Evolutionary conservation across 1,140 invertebrate species (phyloP).

Genomic region (Triops cancriformis): DNA sequence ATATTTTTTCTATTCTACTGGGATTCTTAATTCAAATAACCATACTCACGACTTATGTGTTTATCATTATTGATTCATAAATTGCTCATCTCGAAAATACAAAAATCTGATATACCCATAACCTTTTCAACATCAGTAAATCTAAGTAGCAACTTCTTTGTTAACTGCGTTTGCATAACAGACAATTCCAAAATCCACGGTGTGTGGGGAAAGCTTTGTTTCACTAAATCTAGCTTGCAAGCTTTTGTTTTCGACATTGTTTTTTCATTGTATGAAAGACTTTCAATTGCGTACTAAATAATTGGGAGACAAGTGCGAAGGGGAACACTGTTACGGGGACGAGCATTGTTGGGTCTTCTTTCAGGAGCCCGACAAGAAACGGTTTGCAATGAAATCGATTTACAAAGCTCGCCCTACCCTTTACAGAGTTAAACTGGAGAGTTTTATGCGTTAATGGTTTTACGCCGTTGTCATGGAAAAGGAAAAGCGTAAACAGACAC

Average conservation of each 20-base stretch:
- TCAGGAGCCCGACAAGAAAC: neutral
- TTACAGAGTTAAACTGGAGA: neutral
- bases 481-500: neutral
- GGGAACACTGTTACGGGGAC: neutral
- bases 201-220: neutral
- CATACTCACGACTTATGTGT: neutral
- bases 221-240: neutral
- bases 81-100: constrained; percentile 10
- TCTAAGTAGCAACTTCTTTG: neutral
- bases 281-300: neutral
- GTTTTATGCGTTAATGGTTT: neutral
- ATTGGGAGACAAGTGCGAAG: neutral
- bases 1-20: neutral
- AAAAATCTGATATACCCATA: neutral
- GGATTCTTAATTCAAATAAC: neutral
- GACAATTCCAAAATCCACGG: neutral
- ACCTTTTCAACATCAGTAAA: neutral
- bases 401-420: neutral
- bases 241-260: neutral
- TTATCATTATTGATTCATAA: neutral
- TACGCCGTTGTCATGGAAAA: neutral
- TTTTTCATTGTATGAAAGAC: neutral
- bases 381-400: neutral
- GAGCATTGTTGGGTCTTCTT: neutral
- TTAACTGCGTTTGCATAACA: neutral